A percentile compares a stretch with the other conserved stretches of the same genome.
phyloP scores from a whole-genome alignment of 2,888 invertebrate species.

The Cheilosia urbana region DNA sequence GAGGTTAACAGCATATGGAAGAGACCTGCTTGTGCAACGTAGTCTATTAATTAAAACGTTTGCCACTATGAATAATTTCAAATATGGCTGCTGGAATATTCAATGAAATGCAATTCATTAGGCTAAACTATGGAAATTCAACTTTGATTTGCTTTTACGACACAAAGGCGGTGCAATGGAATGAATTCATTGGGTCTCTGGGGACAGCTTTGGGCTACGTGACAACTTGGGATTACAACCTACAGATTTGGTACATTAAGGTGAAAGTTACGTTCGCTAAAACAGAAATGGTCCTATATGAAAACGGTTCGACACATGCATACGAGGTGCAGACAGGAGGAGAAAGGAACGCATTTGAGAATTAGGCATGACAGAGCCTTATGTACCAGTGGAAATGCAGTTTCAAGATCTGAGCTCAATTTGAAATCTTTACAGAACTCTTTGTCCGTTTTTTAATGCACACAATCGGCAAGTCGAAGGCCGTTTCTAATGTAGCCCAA shows the following conservation, averaged over 20 bases:
- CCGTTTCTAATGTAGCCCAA: no score
- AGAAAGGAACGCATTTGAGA: no score
- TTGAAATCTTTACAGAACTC: no score
- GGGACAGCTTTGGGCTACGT: neutral
- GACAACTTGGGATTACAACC: neutral
- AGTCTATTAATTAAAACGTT: conserved; percentile 51
- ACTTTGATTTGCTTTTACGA: conserved; percentile 15
- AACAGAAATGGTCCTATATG: neutral
- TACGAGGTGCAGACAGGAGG: neutral
- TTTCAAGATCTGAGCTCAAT: no score
- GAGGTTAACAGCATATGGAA: conserved; percentile 14
- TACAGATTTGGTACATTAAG: neutral
- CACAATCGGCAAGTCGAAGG: no score
- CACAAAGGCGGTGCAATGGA: conserved; percentile 19
- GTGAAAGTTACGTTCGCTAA: neutral
- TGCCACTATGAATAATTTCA: conserved; percentile 19
- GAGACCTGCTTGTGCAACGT: conserved; percentile 25
- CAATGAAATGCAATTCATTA: conserved; percentile 31
- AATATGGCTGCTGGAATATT: conserved; percentile 33
- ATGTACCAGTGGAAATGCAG: no score
- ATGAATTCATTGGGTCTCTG: conserved; percentile 15
- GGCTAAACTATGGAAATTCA: conserved; percentile 23
- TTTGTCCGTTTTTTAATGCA: no score
- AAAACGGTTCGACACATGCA: neutral
- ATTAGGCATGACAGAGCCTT: no score